Percentiles rank a stretch among this genome's conserved stretches.
phyloP scores from a whole-genome alignment of 2,888 invertebrate genomes.

The Herminia tarsipennalis region DNA sequence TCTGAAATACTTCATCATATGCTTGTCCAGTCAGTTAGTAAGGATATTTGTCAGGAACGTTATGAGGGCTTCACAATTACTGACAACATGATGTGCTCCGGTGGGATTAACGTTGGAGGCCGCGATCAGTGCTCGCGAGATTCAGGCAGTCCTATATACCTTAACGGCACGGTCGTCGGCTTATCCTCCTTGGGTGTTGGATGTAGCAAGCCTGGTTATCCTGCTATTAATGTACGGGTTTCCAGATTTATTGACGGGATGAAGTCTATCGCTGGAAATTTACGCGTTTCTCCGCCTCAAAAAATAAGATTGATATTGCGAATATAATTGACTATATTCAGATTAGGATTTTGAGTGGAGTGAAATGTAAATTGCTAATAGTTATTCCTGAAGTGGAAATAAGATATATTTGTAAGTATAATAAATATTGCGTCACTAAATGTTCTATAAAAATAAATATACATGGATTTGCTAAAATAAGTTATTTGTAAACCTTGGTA shows the following conservation, averaged over 20 bases:
- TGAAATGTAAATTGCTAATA: no score
- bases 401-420: no score
- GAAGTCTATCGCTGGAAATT: no score
- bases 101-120: neutral
- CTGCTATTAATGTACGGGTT: constrained; percentile 1
- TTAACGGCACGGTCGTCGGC: neutral
- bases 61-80: neutral
- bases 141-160: constrained; percentile 6
- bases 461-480: no score
- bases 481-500: no score
- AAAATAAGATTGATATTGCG: no score
- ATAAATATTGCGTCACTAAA: no score
- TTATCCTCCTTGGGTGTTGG: neutral
- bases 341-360: no score
- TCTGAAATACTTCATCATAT: constrained; percentile 3
- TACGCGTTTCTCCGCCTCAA: no score
- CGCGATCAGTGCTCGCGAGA: constrained; percentile 3
- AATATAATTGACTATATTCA: no score
- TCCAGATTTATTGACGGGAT: neutral
- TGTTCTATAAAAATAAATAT: no score
- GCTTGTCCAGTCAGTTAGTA: neutral
- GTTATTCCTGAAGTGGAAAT: no score
- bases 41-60: neutral
- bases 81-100: neutral
- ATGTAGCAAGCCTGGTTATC: neutral